A percentile compares a stretch with the other conserved stretches of the same genome.
phyloP scores from a whole-genome alignment of 2,113 vertebrate genomes.

The Percina caprodes region DNA sequence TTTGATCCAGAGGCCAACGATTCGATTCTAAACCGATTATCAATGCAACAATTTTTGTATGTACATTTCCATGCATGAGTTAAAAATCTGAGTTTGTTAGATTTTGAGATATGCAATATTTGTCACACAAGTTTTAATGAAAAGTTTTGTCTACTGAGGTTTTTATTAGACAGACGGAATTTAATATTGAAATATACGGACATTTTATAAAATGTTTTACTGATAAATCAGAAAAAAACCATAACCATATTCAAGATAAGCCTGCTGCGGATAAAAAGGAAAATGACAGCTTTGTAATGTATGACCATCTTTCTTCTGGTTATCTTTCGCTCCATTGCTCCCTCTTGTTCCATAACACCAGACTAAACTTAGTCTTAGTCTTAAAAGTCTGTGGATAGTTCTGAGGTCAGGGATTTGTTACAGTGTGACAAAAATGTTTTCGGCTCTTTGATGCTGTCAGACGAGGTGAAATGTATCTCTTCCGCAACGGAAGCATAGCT shows the following conservation, averaged over 20 bases:
- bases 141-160: too few relatives aligned
- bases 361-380: constrained; percentile 70
- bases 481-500: constrained; percentile 30
- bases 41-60: too few relatives aligned
- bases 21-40: too few relatives aligned
- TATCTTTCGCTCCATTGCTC: not conserved
- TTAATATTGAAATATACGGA: not conserved
- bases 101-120: too few relatives aligned
- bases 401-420: constrained; percentile 40
- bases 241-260: not conserved
- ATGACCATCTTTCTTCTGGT: not conserved
- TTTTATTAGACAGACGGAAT: not conserved
- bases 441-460: constrained; percentile 31
- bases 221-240: not conserved
- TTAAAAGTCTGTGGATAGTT: constrained; percentile 38
- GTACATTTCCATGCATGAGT: too few relatives aligned
- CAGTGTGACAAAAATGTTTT: constrained; percentile 29
- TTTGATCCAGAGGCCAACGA: too few relatives aligned
- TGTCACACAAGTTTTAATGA: too few relatives aligned
- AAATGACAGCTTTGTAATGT: not conserved
- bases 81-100: too few relatives aligned
- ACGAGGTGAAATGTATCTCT: constrained; percentile 43
- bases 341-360: constrained; percentile 12
- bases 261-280: not conserved
- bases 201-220: not conserved